A percentile compares a stretch with the other conserved stretches of the same genome.
These are phyloP conservation scores for Solenodon paradoxus DNA, from an alignment of 2,113 vertebrate genomes.

Conservation along the genomic window DNA sequence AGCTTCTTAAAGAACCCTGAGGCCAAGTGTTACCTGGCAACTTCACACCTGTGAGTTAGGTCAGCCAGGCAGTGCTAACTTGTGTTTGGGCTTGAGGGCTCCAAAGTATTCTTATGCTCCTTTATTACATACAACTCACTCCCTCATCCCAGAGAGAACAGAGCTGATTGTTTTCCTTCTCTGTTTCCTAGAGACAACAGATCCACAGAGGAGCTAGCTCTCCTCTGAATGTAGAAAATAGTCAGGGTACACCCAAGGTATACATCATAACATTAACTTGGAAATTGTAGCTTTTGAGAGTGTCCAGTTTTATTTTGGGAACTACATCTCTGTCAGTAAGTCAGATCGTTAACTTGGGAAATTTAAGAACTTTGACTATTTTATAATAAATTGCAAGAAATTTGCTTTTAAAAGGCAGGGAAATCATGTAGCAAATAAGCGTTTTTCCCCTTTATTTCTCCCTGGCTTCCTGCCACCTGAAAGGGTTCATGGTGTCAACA, in stretches of 20 bases:
- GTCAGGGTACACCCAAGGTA: neutral
- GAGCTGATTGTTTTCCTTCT: conserved; percentile 62
- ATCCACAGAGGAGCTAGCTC: conserved; percentile 57
- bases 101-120: neutral
- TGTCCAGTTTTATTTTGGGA: neutral
- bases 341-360: neutral
- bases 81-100: conserved; percentile 28
- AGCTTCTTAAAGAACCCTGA: conserved; percentile 24
- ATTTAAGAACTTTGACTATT: neutral
- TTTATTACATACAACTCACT: conserved; percentile 10
- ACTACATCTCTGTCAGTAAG: neutral
- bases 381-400: neutral
- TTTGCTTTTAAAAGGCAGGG: neutral
- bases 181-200: conserved; percentile 65
- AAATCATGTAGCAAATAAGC: neutral
- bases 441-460: neutral
- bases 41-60: conserved; percentile 58
- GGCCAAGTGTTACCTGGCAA: conserved; percentile 61
- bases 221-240: neutral
- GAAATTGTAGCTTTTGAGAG: conserved; percentile 3
- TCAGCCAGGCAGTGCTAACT: conserved; percentile 50
- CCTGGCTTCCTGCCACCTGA: neutral
- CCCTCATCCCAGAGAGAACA: neutral
- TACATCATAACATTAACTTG: neutral
- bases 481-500: neutral